phyloP scores from a whole-genome alignment of 2,113 vertebrate species.

The Apus apus region DNA sequence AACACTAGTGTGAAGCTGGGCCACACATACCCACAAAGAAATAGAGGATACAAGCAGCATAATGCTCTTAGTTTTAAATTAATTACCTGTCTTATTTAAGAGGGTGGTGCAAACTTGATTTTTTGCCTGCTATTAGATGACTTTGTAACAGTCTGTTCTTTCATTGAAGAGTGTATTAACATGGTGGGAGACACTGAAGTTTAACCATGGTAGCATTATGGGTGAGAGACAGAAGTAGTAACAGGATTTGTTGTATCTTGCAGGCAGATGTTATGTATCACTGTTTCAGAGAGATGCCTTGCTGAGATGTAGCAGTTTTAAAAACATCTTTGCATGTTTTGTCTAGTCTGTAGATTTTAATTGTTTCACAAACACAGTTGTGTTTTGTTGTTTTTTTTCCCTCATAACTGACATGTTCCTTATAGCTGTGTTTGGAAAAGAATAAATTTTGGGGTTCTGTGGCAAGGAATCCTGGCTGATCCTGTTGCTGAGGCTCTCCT shows the following conservation, averaged over 20 bases:
- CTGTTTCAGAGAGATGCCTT: background rate
- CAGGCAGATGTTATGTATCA: rapidly evolving
- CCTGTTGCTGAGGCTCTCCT: background rate
- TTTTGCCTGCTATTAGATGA: background rate
- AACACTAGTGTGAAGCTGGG: background rate
- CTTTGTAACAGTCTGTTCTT: background rate
- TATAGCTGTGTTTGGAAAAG: background rate
- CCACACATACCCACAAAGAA: background rate
- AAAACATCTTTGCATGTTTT: background rate
- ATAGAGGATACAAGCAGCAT: background rate
- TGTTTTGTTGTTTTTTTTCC: background rate
- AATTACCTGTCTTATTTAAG: background rate
- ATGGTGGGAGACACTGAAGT: background rate
- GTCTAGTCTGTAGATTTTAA: background rate
- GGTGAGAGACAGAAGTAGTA: background rate
- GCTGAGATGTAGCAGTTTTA: background rate
- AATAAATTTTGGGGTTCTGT: background rate
- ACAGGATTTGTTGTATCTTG: rapidly evolving
- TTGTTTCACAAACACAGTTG: background rate
- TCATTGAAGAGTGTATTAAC: background rate
- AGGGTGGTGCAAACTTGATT: background rate
- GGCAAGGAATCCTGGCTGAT: background rate
- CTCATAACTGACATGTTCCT: background rate
- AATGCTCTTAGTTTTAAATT: background rate
- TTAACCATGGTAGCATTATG: background rate